Evolutionary conservation across 2,888 invertebrate species (phyloP), one percentile per base, ranked within the genome.

Genomic region (Calameuta filiformis): DNA sequence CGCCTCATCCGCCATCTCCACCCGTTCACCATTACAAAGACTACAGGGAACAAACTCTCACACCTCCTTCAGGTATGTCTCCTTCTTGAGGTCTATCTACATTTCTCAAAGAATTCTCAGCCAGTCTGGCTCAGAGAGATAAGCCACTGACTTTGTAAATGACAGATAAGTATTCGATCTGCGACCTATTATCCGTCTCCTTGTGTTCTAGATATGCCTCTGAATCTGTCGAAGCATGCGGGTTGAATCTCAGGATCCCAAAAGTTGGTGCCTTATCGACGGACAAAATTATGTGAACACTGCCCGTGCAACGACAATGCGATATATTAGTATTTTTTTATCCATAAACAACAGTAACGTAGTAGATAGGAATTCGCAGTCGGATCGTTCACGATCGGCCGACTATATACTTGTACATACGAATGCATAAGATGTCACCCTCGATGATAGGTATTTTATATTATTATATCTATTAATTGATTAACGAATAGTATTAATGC

Each of bases 141-240:
- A 56, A 56, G 23, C 56, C 56, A 56, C 23, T 56, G 56, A 56
- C 56, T 23, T 2, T 9, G 9, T 15, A 56, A 56, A 56, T 23
- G 15, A 23, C 56, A 56, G 23, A 56, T 2, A 23, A 56, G 23
- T 6, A 6, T 56, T 23, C 23, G 56, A 56, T 56, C 56, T 23
- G 2, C 33, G 12, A 71, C 31, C 71, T 34, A 23, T 23, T 15
- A 12, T 71, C 71, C 31, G 12, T 71, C 31, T 71, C 12, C 34
- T 3, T 71, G 12, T 71, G 83, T 95, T 95, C 79, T 94, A 97
- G 97, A 97, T 96, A 95, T 96, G 94, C 97, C 97, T 92, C 93
- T 97, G 92, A 97, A 97, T 93, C 94, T 97, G 93, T 97, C 97
- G 90, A 97, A 97, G 94, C 96, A 97, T 94, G 93, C 93, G 89